Base-by-base conservation (phyloP, 1,140 invertebrate species). In the Delia radicum region DNA sequence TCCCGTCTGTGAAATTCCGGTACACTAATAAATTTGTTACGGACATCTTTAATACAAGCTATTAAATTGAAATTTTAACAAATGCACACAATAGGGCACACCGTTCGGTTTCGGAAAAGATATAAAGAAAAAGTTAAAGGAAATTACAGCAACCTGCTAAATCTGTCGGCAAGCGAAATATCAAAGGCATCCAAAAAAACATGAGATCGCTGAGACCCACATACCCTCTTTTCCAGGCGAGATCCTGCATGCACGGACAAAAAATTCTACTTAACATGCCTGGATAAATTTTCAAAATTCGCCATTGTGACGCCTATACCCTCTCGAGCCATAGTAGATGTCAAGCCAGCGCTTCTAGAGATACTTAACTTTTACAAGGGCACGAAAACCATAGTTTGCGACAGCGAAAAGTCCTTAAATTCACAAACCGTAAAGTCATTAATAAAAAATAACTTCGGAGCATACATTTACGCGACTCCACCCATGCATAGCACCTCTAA, bases 401-500 rank as follows among this genome's bases (percentile, higher is more conserved):
- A 67, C n/a, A 67, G 27, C 27, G 63, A 67, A 29, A 67, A 67
- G 26, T 29, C 63, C 7, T 28, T 67, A 10, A 67, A 67, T 67
- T 67, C 63, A 3, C 1, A 67, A 27, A 28, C 63, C 1, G 7
- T 67, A 2, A 67, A 28, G 27, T 2, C 63, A 27, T 27, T 67
- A 33, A 8, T 28, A 1, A 67, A 29, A 67, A 29, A 67, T 29
- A 15, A 27, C 26, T 67, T 67, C n/a, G 28, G 7, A 26, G 7
- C 5, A 26, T 8, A 67, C 1, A 28, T 67, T 28, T 67, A 28
- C 7, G 7, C 63, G 8, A 67, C 7, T 2, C 63, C 63, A 28
- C 63, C 63, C 8, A 1, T 67, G 1, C 63, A 67, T 27, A 67
- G 63, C 27, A 33, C 63, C 1, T 33, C 63, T 7, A 67, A 67